Conservation (phyloP, 2,888 invertebrate genomes). For the Drosophila pseudotalamancana region DNA sequence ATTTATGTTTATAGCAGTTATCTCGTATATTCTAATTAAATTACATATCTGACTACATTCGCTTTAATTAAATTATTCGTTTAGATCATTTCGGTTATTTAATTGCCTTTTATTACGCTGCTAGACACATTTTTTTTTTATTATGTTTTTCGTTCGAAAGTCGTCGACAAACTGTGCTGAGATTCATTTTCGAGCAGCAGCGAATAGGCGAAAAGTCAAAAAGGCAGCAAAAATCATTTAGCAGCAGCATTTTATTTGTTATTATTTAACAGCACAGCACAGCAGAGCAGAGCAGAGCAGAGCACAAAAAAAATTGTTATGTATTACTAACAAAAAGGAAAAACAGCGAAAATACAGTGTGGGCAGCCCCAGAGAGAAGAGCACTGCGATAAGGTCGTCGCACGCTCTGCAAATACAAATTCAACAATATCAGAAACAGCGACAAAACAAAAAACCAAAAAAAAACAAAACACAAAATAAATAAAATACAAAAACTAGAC, state of each 20-base stretch:
- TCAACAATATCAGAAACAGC: conserved; percentile 43
- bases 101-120: conserved; percentile 38
- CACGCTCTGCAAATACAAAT: conserved; percentile 65
- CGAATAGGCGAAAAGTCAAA: conserved; percentile 28
- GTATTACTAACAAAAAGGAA: conserved; percentile 53
- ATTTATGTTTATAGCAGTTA: conserved; percentile 13
- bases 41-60: conserved; percentile 18
- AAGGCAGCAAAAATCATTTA: conserved; percentile 57
- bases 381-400: conserved; percentile 54
- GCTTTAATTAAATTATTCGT: conserved; percentile 36
- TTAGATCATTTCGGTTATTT: conserved; percentile 45
- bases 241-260: conserved; percentile 60
- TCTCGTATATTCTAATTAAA: conserved; percentile 18
- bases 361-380: conserved; percentile 37
- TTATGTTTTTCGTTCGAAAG: conserved; percentile 80
- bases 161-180: conserved; percentile 80
- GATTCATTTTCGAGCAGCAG: conserved; percentile 55
- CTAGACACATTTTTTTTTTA: conserved; percentile 54
- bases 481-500: conserved; percentile 43
- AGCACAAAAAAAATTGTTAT: conserved; percentile 34
- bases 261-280: conserved; percentile 71
- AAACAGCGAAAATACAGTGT: conserved; percentile 23
- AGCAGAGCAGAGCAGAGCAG: conserved; percentile 33
- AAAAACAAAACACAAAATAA: conserved; percentile 1
- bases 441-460: conserved; percentile 15